Evolutionary conservation across 2,797 vertebrate genomes (phyloP), one percentile per base, ranked within the genome.

Genomic region (Denticeps clupeoides): DNA sequence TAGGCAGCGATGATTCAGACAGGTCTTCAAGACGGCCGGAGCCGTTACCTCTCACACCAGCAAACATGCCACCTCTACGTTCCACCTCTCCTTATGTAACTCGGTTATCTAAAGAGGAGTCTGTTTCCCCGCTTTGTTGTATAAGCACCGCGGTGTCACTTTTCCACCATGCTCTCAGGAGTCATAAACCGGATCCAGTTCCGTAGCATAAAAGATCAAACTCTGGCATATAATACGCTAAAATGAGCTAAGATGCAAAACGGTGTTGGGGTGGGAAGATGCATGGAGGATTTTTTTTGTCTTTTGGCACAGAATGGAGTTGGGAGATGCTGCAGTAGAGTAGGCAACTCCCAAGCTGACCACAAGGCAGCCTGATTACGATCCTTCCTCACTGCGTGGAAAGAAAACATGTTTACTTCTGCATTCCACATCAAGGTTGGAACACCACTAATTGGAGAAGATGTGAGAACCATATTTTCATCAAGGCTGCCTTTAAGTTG

Each of bases 281-380:
- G n/a, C n/a, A n/a, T n/a, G n/a, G n/a, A n/a, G n/a, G n/a, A n/a
- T n/a, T n/a, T n/a, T n/a, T n/a, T n/a, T n/a, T 69, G 72, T 72
- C 61, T 69, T 51, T 29, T 45, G 43, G 56, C 63, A 59, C 64
- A 40, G 52, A 63, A n/a, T n/a, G n/a, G n/a, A n/a, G n/a, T n/a
- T n/a, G n/a, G n/a, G n/a, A n/a, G n/a, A n/a, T n/a, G n/a, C n/a
- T n/a, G n/a, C n/a, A n/a, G n/a, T n/a, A n/a, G n/a, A n/a, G 7
- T 38, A 27, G 43, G 28, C 47, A 51, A 31, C 41, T 41, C 25
- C 1, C 47, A 24, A 42, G 49, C 29, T 46, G 58, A 50, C 58
- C 60, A 49, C 49, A 53, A 51, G 38, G 60, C 10, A 29, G 26
- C 49, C 47, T 47, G 58, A 61, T 61, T 55, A 51, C 22, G 24